Base-by-base conservation (phyloP, 2,113 vertebrate species). In the Upupa epops region DNA sequence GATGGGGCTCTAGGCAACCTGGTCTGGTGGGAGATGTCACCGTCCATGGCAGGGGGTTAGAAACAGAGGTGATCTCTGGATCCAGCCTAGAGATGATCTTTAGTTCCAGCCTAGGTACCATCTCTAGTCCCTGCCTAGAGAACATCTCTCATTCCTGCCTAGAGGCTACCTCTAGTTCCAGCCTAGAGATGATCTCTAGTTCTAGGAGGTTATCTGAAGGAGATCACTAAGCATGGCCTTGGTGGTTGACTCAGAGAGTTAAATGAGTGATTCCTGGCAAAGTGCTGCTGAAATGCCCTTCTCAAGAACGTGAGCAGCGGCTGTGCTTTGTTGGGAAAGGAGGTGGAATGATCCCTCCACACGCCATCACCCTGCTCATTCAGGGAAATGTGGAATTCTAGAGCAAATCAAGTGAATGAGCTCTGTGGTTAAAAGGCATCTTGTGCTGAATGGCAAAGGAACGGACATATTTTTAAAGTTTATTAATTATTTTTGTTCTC, bases 231-330 rank as follows among this genome's bases (percentile, higher is more conserved):
- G 64, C 32, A 92, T 40, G 66, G 77, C 88, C 66, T 90, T 94
- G 83, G 84, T 86, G 92, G 80, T 83, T 86, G 90, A 75, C 83
- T 94, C 93, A 61, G 37, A 88, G 91, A 91, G 63, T 86, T 88
- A 94, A 95, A 84, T 81, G 83, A 90, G 86, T 6, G 17, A 54
- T 60, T 95, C 72, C 83, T 86, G 58, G 60, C 3, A 73, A 86
- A 92, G 74, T 32, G 15, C 73, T 58, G 51, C 36, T 72, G 29
- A 84, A 94, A 86, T 28, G 46, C 31, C 83, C 76, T 90, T 78
- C 72, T 58, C 51, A 36, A 93, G 73, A 84, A 81, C 37, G 70
- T 46, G 77, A 95, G 54, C 73, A 51, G 86, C 66, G 72, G 90
- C 92, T 94, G 73, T 94, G 66, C 66, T 73, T 95, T 42, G 56